A percentile compares a stretch with the other conserved stretches of the same genome.
Evolutionary conservation across 2,888 invertebrate genomes (phyloP).

Genomic region (Andricus quercusramuli): DNA sequence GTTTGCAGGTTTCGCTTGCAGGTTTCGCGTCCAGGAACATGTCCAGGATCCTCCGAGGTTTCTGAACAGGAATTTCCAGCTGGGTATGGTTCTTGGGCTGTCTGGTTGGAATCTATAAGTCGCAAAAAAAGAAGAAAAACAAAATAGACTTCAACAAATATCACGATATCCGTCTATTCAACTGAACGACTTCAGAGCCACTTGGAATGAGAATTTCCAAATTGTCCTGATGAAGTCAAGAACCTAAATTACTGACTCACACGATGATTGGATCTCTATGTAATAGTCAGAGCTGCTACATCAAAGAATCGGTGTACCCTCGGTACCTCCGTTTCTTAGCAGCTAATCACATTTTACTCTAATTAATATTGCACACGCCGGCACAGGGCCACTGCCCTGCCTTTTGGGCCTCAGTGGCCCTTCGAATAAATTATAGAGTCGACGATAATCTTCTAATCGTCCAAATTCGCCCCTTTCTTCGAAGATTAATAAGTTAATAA

Average conservation of each 20-base stretch:
- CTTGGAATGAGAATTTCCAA: background rate
- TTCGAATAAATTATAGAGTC: slow-evolving; percentile 43
- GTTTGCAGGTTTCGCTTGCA: too few species aligned
- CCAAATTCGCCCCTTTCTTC: background rate
- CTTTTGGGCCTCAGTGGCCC: slow-evolving; percentile 55
- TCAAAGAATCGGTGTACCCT: slow-evolving; percentile 55
- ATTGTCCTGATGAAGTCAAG: slow-evolving; percentile 34
- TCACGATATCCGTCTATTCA: slow-evolving; percentile 27
- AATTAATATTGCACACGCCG: slow-evolving; percentile 78
- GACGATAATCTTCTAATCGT: background rate
- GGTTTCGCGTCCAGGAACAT: too few species aligned
- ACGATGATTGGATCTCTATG: slow-evolving; percentile 49
- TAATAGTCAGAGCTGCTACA: slow-evolving; percentile 27
- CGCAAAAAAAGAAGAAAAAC: slow-evolving; percentile 13
- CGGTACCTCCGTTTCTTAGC: slow-evolving; percentile 56
- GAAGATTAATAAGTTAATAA: slow-evolving; percentile 30
- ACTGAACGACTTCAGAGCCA: slow-evolving; percentile 21
- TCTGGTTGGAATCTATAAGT: slow-evolving; percentile 12
- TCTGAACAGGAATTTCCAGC: too few species aligned
- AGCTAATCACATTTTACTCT: slow-evolving; percentile 63
- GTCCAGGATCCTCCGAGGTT: too few species aligned
- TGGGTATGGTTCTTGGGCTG: background rate
- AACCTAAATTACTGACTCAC: slow-evolving; percentile 56
- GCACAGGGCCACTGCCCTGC: slow-evolving; percentile 68
- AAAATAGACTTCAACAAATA: slow-evolving; percentile 11